phyloP scores from a whole-genome alignment of 2,797 vertebrate species.

The Champsocephalus esox region DNA sequence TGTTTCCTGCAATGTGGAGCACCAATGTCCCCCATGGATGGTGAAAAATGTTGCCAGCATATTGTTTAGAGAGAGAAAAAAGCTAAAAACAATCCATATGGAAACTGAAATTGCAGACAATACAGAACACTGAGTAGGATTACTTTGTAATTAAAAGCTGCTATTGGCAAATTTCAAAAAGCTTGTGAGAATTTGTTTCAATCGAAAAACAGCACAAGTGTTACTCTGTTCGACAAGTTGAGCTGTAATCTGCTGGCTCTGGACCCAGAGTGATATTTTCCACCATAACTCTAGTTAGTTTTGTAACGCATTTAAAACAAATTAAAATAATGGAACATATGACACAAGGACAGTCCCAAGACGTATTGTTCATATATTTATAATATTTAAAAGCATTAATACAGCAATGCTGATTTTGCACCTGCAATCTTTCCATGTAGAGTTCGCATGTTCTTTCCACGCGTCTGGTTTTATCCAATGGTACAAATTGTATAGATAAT shows the following conservation, averaged over 20 bases:
- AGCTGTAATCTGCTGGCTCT: constrained; percentile 47
- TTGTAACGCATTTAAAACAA: background rate
- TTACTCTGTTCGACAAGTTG: constrained; percentile 30
- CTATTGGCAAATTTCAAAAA: constrained; percentile 56
- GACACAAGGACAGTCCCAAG: constrained; percentile 4
- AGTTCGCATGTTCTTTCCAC: background rate
- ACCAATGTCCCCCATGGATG: constrained; percentile 58
- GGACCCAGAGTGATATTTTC: constrained; percentile 15
- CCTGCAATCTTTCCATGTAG: background rate
- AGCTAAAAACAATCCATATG: constrained; percentile 66
- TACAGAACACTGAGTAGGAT: constrained; percentile 38
- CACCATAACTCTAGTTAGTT: background rate
- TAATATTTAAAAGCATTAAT: background rate
- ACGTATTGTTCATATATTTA: background rate
- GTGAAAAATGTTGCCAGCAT: constrained; percentile 55
- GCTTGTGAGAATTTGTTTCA: constrained; percentile 39
- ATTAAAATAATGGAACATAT: background rate
- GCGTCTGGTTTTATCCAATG: background rate
- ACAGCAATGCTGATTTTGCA: background rate
- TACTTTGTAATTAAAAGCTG: constrained; percentile 66
- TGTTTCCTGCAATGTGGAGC: constrained; percentile 53
- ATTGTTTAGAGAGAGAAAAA: constrained; percentile 68
- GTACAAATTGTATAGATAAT: background rate
- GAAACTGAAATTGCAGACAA: constrained; percentile 59
- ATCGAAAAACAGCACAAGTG: constrained; percentile 26